phyloP scores from a whole-genome alignment of 2,113 vertebrate genomes.

The Phalacrocorax brasilianus region DNA sequence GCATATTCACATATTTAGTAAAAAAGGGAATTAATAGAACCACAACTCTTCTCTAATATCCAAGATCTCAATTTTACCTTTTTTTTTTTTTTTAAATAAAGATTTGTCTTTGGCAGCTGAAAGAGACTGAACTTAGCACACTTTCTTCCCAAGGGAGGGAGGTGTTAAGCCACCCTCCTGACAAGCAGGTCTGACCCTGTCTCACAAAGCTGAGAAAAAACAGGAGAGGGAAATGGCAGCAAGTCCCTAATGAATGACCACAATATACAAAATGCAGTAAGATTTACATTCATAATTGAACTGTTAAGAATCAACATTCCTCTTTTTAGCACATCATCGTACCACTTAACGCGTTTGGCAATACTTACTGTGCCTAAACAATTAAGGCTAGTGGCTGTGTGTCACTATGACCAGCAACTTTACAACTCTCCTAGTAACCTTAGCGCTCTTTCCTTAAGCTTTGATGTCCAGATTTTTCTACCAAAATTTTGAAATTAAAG shows the following conservation, averaged over 20 bases:
- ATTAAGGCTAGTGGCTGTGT: not conserved
- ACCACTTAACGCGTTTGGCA: not conserved
- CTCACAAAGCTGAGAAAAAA: not conserved
- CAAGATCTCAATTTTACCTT: not conserved
- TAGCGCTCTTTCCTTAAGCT: not conserved
- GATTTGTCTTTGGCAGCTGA: not conserved
- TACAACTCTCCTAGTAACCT: not conserved
- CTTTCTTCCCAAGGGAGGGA: not conserved
- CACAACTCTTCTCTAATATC: not conserved
- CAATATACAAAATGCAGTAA: not conserved
- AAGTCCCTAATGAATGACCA: not conserved
- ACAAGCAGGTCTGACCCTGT: not conserved
- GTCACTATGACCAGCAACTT: not conserved
- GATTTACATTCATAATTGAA: not conserved
- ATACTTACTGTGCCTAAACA: not conserved
- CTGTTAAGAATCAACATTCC: not conserved
- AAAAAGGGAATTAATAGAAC: not conserved
- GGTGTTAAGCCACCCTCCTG: not conserved
- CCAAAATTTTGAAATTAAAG: not conserved
- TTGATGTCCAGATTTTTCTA: not conserved
- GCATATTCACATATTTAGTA: not conserved
- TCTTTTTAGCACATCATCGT: not conserved
- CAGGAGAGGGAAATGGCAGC: not conserved
- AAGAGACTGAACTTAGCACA: not conserved
- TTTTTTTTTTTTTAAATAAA: not conserved